Base-by-base conservation (phyloP, 2,888 invertebrate genomes). In the Tanypteryx hageni region DNA sequence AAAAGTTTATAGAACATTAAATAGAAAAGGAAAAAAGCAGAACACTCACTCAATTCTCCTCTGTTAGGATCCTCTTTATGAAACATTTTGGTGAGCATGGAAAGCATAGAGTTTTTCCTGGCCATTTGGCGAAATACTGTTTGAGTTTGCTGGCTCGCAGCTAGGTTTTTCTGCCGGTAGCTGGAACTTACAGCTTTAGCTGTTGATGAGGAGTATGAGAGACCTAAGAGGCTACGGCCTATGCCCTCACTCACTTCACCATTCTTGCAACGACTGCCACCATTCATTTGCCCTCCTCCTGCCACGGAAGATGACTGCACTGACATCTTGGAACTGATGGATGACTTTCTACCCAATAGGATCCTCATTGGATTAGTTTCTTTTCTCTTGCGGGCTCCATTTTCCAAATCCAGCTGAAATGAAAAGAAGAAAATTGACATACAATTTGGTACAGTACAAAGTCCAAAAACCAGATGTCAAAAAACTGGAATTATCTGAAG, bases 341-440 rank as follows among this genome's bases (percentile, higher is more conserved):
- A 89, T 44, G 89, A n/a, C 68, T 89, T 89, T 11, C 89, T 89
- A n/a, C 92, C 83, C 58, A 85, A 91, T 16, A 92, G 59, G 61
- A 93, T 93, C 83, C 92, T 93, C 93, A 93, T 93, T 57, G 93
- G 93, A 84, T 93, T 93, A 8, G 93, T 93, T 86, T 93, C 93
- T 14, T 83, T 86, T 59, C 93, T 92, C 13, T 59, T 61, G n/a
- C 64, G 31, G 18, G 31, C 64, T 4, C 59, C 84, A 56, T 13
- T 92, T 85, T 92, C 93, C 10, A 92, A 61, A 58, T 93, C 93
- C 85, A 89, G 16, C 93, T 93, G 68, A 16, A 92, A 86, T 59
- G 27, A 92, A 44, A 44, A 1, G 44, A 5, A 44, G 44, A 44
- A 44, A 44, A 44, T 3, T 44, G 1, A 44, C 44, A 44, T 3